Evolutionary conservation across 2,113 vertebrate species (phyloP).

Genomic region (Paracanthobrama guichenoti): DNA sequence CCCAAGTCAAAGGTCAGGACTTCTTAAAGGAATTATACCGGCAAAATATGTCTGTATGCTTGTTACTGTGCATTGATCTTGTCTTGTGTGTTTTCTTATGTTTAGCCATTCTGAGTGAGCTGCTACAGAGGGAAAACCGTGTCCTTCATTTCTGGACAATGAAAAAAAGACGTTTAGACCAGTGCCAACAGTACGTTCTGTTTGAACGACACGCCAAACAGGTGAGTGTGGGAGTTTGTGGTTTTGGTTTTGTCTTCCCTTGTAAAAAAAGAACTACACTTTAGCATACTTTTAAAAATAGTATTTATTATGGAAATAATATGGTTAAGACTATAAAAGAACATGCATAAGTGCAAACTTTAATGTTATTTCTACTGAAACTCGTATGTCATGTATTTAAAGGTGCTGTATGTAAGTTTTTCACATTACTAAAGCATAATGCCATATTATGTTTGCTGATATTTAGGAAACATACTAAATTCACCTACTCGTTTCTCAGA

Average conservation of each 20-base stretch:
- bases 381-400: background rate
- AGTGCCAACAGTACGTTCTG: constrained; percentile 96
- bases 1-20: constrained; percentile 94
- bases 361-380: background rate
- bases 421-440: too few species aligned
- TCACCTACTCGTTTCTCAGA: too few species aligned
- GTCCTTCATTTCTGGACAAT: constrained; percentile 98
- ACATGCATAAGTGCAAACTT: background rate
- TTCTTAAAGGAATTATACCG: background rate
- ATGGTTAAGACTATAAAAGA: background rate
- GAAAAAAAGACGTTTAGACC: constrained; percentile 93
- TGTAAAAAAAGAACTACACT: background rate
- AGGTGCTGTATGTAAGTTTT: too few species aligned
- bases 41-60: constrained; percentile 9
- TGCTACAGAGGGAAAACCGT: constrained; percentile 94
- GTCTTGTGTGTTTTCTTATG: constrained; percentile 15
- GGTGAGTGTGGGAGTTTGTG: constrained; percentile 71
- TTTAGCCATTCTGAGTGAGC: constrained; percentile 92
- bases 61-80: constrained; percentile 40
- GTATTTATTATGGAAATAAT: background rate
- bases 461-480: too few species aligned
- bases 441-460: too few species aligned
- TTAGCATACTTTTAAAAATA: background rate
- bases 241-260: background rate
- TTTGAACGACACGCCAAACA: constrained; percentile 97